These are phyloP conservation scores for Dryomyza anilis DNA, from an alignment of 2,888 invertebrate species.

Conservation along the genomic window DNA sequence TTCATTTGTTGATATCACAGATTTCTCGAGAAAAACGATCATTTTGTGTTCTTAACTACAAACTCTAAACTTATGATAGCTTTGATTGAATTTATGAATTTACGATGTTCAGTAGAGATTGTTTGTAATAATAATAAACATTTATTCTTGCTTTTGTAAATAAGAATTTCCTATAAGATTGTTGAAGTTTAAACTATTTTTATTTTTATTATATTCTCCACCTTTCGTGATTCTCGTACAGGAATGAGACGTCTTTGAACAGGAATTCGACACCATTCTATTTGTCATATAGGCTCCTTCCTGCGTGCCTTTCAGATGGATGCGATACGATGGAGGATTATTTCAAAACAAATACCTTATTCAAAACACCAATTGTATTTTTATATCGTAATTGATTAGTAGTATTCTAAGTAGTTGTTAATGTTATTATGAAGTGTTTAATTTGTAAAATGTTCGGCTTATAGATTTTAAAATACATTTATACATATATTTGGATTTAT, in stretches of 20 bases:
- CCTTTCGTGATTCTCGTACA: not conserved
- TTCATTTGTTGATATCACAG: constrained; percentile 12
- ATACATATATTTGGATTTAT: not conserved
- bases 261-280: not conserved
- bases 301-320: not conserved
- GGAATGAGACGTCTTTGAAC: not conserved
- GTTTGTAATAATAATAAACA: not conserved
- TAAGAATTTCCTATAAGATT: too few species aligned
- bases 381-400: not conserved
- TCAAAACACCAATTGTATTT: constrained; percentile 2
- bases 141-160: not conserved
- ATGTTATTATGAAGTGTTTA: not conserved
- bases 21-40: constrained; percentile 12
- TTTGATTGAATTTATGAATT: not conserved
- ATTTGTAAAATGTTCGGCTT: not conserved
- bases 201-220: not conserved
- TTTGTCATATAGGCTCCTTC: not conserved
- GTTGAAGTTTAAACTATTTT: too few species aligned
- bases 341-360: too few species aligned
- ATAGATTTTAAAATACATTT: constrained; percentile 1
- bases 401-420: not conserved
- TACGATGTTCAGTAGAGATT: not conserved
- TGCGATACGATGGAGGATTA: not conserved
- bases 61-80: not conserved
- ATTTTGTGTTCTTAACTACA: not conserved